Evolutionary conservation across 2,888 invertebrate genomes (phyloP), one percentile per base, ranked within the genome.

Genomic region (Bugulina stolonifera): DNA sequence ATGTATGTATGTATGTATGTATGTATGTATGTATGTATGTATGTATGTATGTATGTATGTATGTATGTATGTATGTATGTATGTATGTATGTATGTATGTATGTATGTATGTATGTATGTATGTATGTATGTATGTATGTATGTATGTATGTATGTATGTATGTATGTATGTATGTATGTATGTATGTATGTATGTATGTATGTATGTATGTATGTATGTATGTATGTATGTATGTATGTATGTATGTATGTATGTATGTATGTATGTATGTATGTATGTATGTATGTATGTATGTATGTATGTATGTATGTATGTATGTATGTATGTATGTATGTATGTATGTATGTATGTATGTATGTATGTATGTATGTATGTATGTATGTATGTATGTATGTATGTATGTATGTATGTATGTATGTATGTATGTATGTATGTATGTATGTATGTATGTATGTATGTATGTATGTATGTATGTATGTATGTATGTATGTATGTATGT

Each of bases 141-240:
- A 52, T 52, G 52, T 52, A 52, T 52, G 52, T 52, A 52, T 52
- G 52, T 52, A 52, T 52, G 52, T 52, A 52, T 52, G 52, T 52
- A 52, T 52, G 52, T 52, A 52, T 52, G 52, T 52, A 52, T 52
- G 52, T 52, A 52, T 52, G 52, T 52, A 52, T 52, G 52, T 52
- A 52, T 52, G 52, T 52, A 52, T 52, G 52, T 52, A 52, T 52
- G 25, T 57, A 25, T 57, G 25, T 57, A 57, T 57, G 25, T 57
- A 57, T 57, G 25, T 57, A 57, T 57, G 25, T 57, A 57, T 57
- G 25, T 57, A 57, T 57, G 25, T 57, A 57, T 57, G 25, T 57
- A 57, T 57, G 25, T 57, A 57, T 57, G 25, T 57, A 57, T 57
- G 25, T 57, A 57, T 57, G 25, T 57, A 57, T 57, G 25, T 57